Evolutionary conservation across 2,113 vertebrate genomes (phyloP), one percentile per base, ranked within the genome.

Genomic region (Brienomyrus longianalis): DNA sequence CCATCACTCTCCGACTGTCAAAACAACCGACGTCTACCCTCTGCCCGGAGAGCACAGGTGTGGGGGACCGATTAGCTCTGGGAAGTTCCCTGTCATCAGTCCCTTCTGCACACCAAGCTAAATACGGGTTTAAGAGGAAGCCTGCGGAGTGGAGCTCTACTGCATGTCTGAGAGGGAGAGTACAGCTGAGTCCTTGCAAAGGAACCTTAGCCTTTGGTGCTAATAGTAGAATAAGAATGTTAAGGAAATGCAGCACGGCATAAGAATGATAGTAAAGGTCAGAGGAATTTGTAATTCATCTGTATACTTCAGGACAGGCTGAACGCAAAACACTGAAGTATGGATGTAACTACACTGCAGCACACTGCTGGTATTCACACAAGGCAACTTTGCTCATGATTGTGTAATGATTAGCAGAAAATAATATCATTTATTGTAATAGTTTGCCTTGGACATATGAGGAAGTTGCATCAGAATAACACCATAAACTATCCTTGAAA

Each of bases 71-170:
- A 88, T 45, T 50, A 88, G 21, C 66, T 80, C n/a, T 45, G 83
- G 83, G 45, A 48, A 45, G 83, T 48, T n/a, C 88, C 62, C 48
- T 74, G 88, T 52, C 45, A 89, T 89, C 47, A 89, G 88, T 31
- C 62, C 88, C 66, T 47, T 52, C 88, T 62, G 8, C 8, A 10
- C 62, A 66, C 19, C 39, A 43, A 35, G n/a, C 15, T 86, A 86
- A 86, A n/a, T 86, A 86, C 13, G 48, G 85, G 48, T 50, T 51
- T 80, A 27, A 31, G 0, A 39, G 47, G 31, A 83, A 39, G 88
- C n/a, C 70, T 45, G 74, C 5, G 0, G 62, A 83, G 70, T 39
- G 74, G 19, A 43, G 88, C 74, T 83, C n/a, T n/a, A 15, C 88
- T 54, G 10, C 21, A n/a, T 13, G 21, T 48, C 83, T 84, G 19